Conservation (phyloP, 1,140 invertebrate species). For the Rhagoletis pomonella region DNA sequence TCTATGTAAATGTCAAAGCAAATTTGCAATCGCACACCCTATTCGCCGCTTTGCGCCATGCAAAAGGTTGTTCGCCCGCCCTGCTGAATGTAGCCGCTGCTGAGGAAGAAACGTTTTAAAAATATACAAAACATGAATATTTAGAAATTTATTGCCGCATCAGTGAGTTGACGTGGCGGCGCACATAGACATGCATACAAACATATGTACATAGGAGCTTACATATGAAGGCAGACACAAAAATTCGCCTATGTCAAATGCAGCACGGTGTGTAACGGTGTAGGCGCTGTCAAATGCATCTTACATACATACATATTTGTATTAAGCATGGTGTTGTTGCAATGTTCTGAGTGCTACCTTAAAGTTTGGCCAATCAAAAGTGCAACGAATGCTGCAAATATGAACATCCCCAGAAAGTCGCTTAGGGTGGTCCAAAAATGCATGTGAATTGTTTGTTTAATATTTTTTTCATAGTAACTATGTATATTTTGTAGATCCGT, state of each 20-base stretch:
- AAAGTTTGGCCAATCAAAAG: background rate
- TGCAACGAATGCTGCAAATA: background rate
- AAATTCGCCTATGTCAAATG: background rate
- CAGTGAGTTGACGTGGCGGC: background rate
- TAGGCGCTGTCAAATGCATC: background rate
- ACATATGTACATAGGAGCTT: background rate
- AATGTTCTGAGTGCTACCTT: background rate
- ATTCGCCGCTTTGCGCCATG: background rate
- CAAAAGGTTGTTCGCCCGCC: background rate
- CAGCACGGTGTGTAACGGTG: background rate
- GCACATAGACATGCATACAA: background rate
- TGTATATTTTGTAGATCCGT: background rate
- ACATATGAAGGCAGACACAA: background rate
- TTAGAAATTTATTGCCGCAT: background rate
- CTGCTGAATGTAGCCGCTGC: background rate
- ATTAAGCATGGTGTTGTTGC: background rate
- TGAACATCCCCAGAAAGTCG: background rate
- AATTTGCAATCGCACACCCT: background rate
- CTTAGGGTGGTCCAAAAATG: too few species aligned
- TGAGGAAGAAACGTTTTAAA: background rate
- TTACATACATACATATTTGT: too few species aligned
- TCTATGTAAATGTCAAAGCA: conserved; percentile 32
- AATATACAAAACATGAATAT: conserved; percentile 13
- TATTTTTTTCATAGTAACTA: too few species aligned
- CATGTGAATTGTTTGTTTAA: too few species aligned